Evolutionary conservation across 2,797 vertebrate species (phyloP), one percentile per base, ranked within the genome.

Genomic region (Garrulus glandarius): DNA sequence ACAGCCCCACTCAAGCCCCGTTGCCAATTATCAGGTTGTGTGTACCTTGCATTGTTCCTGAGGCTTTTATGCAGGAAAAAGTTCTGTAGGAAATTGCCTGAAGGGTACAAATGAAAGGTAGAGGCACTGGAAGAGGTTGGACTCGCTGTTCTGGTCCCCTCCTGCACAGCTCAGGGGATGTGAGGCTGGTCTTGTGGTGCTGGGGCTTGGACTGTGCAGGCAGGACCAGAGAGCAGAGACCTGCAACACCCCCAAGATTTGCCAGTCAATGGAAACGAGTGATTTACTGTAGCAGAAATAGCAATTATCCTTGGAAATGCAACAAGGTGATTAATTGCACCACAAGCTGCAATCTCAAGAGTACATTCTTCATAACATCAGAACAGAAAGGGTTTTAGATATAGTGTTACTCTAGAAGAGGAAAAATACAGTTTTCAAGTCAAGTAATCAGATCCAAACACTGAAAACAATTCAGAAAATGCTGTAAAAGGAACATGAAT

Each of bases 381-480:
- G 59, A 81, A 27, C 37, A 64, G 37, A 60, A 83, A 32, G 57
- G 53, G n/a, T 5, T 84, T 70, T 77, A 71, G 57, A 76, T 6
- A 5, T 1, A 55, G 20, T 0, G 0, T 65, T 80, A 24, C 15
- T 68, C 65, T 52, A 2, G 21, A 50, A 87, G 34, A 11, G 34
- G 24, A 37, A 61, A 75, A 84, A 69, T 26, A 27, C 6, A 9
- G 41, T 83, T 85, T 65, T 53, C 8, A n/a, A 59, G 37, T 53
- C 18, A 53, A 86, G 75, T 56, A 78, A 50, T 55, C 1, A 2
- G 59, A 76, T 61, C 37, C 43, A 68, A 91, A 80, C 26, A 53
- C 49, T 47, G 47, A 57, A 68, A 91, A 70, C 37, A 83, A 49
- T 80, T 74, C 44, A 43, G 63, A 72, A 94, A 75, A 43, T 39